These are phyloP conservation scores for Tipula lateralis DNA, from an alignment of 2,888 invertebrate species.

Conservation along the genomic window DNA sequence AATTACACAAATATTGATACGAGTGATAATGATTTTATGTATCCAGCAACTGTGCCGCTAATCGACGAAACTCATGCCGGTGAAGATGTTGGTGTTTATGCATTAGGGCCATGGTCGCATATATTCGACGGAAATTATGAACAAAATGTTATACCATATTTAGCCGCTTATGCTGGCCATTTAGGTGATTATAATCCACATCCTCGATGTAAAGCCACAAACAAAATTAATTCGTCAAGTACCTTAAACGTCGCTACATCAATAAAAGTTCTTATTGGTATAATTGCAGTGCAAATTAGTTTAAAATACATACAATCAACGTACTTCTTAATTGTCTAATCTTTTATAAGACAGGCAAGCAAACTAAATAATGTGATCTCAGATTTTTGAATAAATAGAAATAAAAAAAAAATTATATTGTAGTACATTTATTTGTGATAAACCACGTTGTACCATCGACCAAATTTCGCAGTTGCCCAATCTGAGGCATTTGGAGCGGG, in stretches of 20 bases:
- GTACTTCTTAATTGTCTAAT: not conserved
- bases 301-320: too few relatives aligned
- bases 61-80: constrained; percentile 65
- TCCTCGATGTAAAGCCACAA: constrained; percentile 33
- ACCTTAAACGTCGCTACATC: not conserved
- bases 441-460: too few relatives aligned
- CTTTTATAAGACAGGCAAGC: not conserved
- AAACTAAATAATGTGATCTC: not conserved
- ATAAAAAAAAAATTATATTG: not conserved
- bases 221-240: constrained; percentile 34
- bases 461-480: too few relatives aligned
- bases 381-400: not conserved
- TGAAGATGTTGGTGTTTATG: constrained; percentile 74
- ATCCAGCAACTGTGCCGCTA: constrained; percentile 60
- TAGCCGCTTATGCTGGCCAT: constrained; percentile 64
- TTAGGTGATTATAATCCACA: constrained; percentile 53
- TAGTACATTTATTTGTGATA: too few relatives aligned
- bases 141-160: constrained; percentile 70
- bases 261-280: not conserved
- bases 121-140: constrained; percentile 72
- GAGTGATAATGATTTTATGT: constrained; percentile 43
- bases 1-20: constrained; percentile 38
- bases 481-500: too few relatives aligned
- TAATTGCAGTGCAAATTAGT: not conserved
- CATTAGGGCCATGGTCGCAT: constrained; percentile 70